These are phyloP conservation scores for Hycleus cichorii DNA, from an alignment of 1,140 invertebrate genomes.

Conservation along the genomic window DNA sequence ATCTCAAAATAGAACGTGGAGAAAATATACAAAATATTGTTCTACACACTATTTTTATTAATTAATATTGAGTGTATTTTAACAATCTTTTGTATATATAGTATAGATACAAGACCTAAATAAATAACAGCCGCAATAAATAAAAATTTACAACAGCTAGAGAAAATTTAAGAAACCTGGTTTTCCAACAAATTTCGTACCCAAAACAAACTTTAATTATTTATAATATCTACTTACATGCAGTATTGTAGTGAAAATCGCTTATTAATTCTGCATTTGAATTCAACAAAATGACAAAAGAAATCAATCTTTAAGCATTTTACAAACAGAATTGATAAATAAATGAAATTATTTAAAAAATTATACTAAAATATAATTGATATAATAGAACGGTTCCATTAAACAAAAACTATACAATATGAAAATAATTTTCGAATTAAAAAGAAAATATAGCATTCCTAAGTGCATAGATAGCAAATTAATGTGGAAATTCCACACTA, in stretches of 20 bases:
- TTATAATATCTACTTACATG: slow-evolving; percentile 8
- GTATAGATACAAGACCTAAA: slow-evolving; percentile 2
- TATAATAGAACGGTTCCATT: background rate
- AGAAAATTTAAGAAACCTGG: slow-evolving; percentile 8
- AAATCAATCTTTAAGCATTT: slow-evolving; percentile 9
- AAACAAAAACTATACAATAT: slow-evolving; percentile 10
- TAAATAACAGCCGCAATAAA: slow-evolving; percentile 7
- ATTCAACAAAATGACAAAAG: background rate
- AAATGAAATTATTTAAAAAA: slow-evolving; percentile 7
- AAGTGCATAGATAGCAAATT: slow-evolving; percentile 8
- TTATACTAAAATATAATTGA: slow-evolving; percentile 1
- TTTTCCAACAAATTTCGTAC: too few relatives aligned
- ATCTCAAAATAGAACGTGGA: background rate
- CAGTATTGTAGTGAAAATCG: background rate
- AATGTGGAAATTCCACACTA: slow-evolving; percentile 10
- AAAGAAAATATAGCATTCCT: slow-evolving; percentile 6
- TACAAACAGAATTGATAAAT: slow-evolving; percentile 8
- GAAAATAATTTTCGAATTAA: slow-evolving; percentile 7
- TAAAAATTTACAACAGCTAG: slow-evolving; percentile 7
- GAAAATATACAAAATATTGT: background rate
- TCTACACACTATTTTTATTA: too few relatives aligned
- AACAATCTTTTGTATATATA: background rate
- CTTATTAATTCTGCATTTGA: slow-evolving; percentile 7
- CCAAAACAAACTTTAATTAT: slow-evolving; percentile 1
- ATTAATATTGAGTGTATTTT: too few relatives aligned